Base-by-base conservation (phyloP, 2,888 invertebrate genomes). In the Chymomyza fuscimana region DNA sequence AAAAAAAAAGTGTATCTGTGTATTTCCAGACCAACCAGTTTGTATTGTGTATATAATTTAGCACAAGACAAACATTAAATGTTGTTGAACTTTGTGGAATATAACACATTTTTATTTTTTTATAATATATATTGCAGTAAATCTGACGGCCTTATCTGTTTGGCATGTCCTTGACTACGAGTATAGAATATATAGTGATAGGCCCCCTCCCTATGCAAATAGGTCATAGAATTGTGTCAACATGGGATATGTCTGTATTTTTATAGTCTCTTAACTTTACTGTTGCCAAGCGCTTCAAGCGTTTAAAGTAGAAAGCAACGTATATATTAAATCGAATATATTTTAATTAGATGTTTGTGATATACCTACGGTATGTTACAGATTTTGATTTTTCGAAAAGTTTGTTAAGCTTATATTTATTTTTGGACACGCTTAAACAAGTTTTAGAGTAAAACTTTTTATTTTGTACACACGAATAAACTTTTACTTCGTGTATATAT, bases 11-110 rank as follows among this genome's bases (percentile, higher is more conserved):
- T 46, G 12, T 46, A 46, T 46, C 40, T 46, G 10, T 46, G 12
- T 12, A 46, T 46, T 46, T 46, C 40, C 40, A 46, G 40, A 46
- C 40, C 40, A 54, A 54, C 54, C 54, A 54, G 54, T 54, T 54
- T 54, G 10, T 15, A 46, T 46, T 46, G 40, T 46, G 51, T 16
- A 16, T 15, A 51, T 51, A 32, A 22, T 54, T 54, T 54, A 9
- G 54, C 54, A 54, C 15, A 54, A 54, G 54, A 54, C n/a, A 54
- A 54, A n/a, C 15, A 19, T 54, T n/a, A 22, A 22, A 54, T 9
- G 54, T 54, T 54, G 54, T 54, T 54, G 54, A 54, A 54, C 54
- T 54, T 54, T 54, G 54, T 19, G 16, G 54, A 16, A 22, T 22
- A 22, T 54, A 32, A 32, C 32, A 32, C 32, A 32, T 32, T 32